These are phyloP conservation scores for Flexamia atlantica DNA, from an alignment of 2,888 invertebrate species.

Conservation along the genomic window DNA sequence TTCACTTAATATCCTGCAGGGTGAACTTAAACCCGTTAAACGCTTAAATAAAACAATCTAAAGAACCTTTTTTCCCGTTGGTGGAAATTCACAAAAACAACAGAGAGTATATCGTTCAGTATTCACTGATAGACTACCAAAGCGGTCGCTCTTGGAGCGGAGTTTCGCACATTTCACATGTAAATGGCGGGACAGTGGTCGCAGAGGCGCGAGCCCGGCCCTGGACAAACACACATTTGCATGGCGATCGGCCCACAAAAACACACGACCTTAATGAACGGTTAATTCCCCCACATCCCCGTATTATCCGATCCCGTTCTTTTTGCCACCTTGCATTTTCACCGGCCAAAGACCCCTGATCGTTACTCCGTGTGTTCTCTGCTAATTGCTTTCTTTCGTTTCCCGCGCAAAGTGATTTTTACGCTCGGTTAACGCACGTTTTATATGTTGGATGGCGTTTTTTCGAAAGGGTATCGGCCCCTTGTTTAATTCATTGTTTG, in stretches of 20 bases:
- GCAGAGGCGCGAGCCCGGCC: background rate
- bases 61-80: no score
- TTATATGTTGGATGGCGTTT: no score
- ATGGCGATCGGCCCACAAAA: conserved; percentile 40
- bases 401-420: conserved; percentile 40
- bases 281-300: conserved; percentile 42
- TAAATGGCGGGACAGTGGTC: background rate
- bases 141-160: no score
- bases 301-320: conserved; percentile 16
- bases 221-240: conserved; percentile 47
- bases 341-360: background rate
- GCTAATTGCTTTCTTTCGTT: conserved; percentile 50
- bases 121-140: no score
- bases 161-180: background rate
- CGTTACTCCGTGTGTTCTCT: conserved; percentile 5
- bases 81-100: no score
- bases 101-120: no score
- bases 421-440: conserved; percentile 10
- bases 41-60: no score
- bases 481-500: conserved; percentile 11
- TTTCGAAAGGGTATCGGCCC: background rate
- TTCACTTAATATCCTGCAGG: no score
- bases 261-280: conserved; percentile 52
- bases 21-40: no score
- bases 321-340: conserved; percentile 59